These are phyloP conservation scores for Drosophila seguyi DNA, from an alignment of 1,140 invertebrate species.

Conservation along the genomic window DNA sequence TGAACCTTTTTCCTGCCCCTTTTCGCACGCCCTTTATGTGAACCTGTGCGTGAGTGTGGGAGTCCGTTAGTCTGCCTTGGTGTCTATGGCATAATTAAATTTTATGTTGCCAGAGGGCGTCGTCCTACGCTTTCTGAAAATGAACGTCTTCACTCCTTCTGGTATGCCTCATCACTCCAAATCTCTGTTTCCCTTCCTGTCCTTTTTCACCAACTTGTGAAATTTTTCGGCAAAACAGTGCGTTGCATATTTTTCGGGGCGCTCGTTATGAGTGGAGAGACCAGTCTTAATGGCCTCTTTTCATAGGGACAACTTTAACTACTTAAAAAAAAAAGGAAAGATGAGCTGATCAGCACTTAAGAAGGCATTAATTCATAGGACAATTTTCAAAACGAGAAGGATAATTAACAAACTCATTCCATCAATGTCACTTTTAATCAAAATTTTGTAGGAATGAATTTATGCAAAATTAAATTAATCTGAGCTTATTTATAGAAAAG, in stretches of 20 bases:
- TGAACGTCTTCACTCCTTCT: slow-evolving; percentile 17
- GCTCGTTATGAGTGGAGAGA: slow-evolving; percentile 7
- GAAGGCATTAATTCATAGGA: background rate
- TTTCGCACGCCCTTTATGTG: slow-evolving; percentile 53
- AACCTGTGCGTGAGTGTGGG: slow-evolving; percentile 4
- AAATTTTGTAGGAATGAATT: background rate
- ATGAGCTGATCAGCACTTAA: background rate
- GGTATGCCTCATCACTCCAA: slow-evolving; percentile 23
- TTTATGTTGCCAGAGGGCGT: slow-evolving; percentile 61
- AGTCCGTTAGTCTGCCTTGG: slow-evolving; percentile 34
- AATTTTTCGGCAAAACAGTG: slow-evolving; percentile 36
- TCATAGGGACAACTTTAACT: background rate
- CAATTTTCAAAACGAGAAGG: too few relatives aligned
- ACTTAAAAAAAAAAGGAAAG: background rate
- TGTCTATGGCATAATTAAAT: slow-evolving; percentile 79
- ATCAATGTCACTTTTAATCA: background rate
- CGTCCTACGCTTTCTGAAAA: background rate
- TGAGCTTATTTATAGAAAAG: background rate
- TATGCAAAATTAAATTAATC: background rate
- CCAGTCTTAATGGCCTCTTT: background rate
- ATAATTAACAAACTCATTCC: background rate
- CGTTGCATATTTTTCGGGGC: slow-evolving; percentile 35
- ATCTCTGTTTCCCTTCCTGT: slow-evolving; percentile 15
- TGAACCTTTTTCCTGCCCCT: slow-evolving; percentile 75
- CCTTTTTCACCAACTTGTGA: background rate